Percentiles rank a stretch among this genome's conserved stretches.
Conservation (phyloP, 2,113 vertebrate genomes). For the Athene noctua region DNA sequence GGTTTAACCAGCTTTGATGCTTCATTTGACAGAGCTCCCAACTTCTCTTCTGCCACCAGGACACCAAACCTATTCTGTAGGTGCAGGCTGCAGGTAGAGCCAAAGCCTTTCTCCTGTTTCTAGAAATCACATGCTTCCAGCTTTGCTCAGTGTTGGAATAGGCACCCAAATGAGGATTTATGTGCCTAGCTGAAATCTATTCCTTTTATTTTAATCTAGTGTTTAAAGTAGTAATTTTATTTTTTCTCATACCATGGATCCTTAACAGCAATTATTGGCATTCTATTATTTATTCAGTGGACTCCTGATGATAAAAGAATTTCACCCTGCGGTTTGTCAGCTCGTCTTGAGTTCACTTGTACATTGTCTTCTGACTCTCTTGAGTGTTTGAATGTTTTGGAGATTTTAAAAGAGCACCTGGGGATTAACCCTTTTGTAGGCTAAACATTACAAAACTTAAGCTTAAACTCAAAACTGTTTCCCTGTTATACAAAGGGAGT, state of each 20-base stretch:
- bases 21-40: neutral
- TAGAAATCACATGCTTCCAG: neutral
- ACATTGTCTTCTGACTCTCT: neutral
- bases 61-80: neutral
- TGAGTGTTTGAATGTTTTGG: neutral
- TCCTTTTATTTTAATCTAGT: neutral
- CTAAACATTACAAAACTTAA: neutral
- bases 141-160: neutral
- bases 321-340: neutral
- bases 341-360: neutral
- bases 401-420: neutral
- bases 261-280: neutral
- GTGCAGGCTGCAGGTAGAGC: neutral
- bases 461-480: neutral
- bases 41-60: neutral
- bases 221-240: neutral
- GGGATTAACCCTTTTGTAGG: neutral
- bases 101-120: neutral
- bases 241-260: neutral
- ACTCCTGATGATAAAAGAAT: neutral
- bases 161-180: neutral
- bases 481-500: neutral
- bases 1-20: neutral
- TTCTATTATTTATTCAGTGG: neutral
- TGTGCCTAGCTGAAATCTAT: neutral